Percentiles rank a stretch among this genome's conserved stretches.
These are phyloP conservation scores for Diuraphis noxia DNA, from an alignment of 1,140 invertebrate species.

Conservation along the genomic window DNA sequence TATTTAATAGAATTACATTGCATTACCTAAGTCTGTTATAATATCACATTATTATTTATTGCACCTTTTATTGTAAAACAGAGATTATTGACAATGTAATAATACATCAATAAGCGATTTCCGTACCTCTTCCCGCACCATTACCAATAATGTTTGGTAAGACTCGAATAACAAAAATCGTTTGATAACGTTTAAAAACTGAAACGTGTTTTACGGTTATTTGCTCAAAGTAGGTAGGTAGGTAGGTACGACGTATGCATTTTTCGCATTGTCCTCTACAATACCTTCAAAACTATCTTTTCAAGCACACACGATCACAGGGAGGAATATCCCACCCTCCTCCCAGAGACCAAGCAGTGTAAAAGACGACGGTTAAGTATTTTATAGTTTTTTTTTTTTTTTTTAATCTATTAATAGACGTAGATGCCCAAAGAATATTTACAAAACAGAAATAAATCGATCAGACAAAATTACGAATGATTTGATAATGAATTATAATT, in stretches of 20 bases:
- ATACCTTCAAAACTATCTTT: neutral
- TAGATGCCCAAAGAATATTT: neutral
- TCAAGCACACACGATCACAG: neutral
- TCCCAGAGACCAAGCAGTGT: neutral
- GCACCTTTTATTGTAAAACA: neutral
- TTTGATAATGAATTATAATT: too few species aligned
- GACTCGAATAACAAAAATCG: neutral
- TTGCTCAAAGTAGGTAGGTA: neutral
- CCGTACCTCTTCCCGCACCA: neutral
- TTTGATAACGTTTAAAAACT: neutral
- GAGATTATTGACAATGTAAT: neutral
- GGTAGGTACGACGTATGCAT: neutral
- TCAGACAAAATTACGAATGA: neutral
- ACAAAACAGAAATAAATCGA: neutral
- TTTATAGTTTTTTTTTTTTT: neutral
- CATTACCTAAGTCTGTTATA: neutral
- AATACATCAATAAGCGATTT: neutral
- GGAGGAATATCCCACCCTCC: neutral
- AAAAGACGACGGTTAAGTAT: neutral
- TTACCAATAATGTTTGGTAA: neutral
- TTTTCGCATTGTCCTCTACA: neutral
- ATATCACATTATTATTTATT: neutral
- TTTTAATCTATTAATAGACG: neutral
- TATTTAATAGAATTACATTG: neutral
- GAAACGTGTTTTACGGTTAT: conserved; percentile 1